Conservation (phyloP, 2,888 invertebrate genomes). For the Lasioglossum pauxillum region DNA sequence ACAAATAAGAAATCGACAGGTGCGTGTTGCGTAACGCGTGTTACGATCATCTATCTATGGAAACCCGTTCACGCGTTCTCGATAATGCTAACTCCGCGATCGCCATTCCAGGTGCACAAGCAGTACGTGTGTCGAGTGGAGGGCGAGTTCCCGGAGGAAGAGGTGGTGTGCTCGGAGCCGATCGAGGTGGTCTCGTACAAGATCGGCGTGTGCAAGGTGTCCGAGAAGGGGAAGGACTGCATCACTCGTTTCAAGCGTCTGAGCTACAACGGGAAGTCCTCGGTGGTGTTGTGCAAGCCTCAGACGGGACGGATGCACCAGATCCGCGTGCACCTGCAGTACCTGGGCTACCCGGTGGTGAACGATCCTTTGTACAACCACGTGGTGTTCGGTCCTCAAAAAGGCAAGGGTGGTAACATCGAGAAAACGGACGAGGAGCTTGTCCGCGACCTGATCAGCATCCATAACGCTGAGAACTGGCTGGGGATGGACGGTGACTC, state of each 20-base stretch:
- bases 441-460: constrained; percentile 94
- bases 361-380: constrained; percentile 99
- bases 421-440: constrained; percentile 96
- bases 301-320: constrained; percentile 99
- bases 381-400: constrained; percentile 96
- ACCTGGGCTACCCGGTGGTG: constrained; percentile 97
- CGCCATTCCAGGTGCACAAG: constrained; percentile 90
- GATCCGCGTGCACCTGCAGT: constrained; percentile 99
- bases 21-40: constrained; percentile 61
- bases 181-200: constrained; percentile 97
- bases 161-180: constrained; percentile 94
- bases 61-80: constrained; percentile 11
- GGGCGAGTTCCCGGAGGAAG: constrained; percentile 96
- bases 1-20: constrained; percentile 94
- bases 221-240: constrained; percentile 96
- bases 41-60: neutral
- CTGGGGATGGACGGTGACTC: constrained; percentile 95
- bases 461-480: constrained; percentile 98
- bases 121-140: constrained; percentile 98
- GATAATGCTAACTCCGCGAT: neutral
- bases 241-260: constrained; percentile 95
- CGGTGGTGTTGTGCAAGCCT: constrained; percentile 97
- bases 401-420: constrained; percentile 95
- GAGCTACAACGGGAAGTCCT: constrained; percentile 94
- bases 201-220: constrained; percentile 98